Base-by-base conservation (phyloP, 2,113 vertebrate species). In the Neolamprologus kungweensis region DNA sequence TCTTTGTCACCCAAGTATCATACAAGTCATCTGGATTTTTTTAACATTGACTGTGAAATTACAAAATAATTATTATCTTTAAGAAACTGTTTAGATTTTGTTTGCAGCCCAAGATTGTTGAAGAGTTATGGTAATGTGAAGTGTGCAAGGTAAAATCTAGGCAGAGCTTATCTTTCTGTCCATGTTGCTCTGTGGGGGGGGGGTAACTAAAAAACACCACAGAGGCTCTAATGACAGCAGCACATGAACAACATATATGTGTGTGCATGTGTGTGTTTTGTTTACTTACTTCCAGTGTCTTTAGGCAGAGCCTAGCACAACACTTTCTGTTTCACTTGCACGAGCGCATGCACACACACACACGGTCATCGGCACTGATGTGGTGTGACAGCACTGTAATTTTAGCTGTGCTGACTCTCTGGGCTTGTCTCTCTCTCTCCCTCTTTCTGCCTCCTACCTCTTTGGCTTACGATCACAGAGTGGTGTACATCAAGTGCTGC, bases 331-430 rank as follows among this genome's bases (percentile, higher is more conserved):
- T 75, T 86, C 57, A 90, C 82, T 91, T 53, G 60, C 81, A 68
- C 33, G 60, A 83, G 42, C 2, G 28, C 26, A n/a, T 81, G 57
- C 81, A 63, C 68, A 88, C 81, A 90, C 85, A 90, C 85, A 90
- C 83, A 85, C n/a, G 47, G 84, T 90, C 89, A 84, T 93, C 85
- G 35, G 75, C 82, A 19, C 88, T 95, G 92, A 95, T 93, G 73
- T 68, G 82, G 75, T 90, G 83, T 93, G 94, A 95, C 94, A 95
- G 88, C 89, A 88, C 91, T 93, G 92, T 94, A 95, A 95, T 94
- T 95, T 94, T 93, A 93, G 89, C 92, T 90, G 83, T 93, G 92
- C 93, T 93, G 91, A 92, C 92, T 93, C 92, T 89, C 89, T 88
- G 88, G 86, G 85, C 82, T 90, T 86, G 80, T 88, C 86, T 85